A percentile compares a stretch with the other conserved stretches of the same genome.
Evolutionary conservation across 2,797 vertebrate genomes (phyloP).

Genomic region (Prionace glauca): DNA sequence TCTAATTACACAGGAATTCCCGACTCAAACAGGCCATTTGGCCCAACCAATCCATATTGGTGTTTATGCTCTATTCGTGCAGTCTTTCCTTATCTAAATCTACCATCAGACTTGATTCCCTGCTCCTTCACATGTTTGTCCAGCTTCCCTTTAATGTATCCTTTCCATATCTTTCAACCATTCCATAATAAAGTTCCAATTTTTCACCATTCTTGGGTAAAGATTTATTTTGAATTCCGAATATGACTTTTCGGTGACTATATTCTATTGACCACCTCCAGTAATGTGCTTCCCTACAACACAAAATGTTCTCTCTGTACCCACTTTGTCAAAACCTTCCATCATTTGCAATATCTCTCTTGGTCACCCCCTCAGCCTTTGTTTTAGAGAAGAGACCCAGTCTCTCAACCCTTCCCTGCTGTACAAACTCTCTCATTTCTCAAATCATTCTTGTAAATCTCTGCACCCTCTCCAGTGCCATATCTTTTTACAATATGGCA

Average conservation of each 20-base stretch:
- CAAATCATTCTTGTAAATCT: neutral
- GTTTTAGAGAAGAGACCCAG: neutral
- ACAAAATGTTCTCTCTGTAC: neutral
- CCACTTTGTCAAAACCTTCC: neutral
- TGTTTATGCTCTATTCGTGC: neutral
- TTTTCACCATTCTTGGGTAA: neutral
- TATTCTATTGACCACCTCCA: neutral
- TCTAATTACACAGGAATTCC: neutral
- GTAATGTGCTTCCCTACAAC: neutral
- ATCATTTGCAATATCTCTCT: neutral
- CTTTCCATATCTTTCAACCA: no score
- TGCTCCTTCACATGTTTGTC: neutral
- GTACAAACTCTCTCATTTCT: neutral
- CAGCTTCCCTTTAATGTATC: neutral
- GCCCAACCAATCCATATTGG: neutral
- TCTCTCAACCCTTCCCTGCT: neutral
- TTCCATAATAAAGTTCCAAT: neutral
- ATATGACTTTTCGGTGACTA: neutral
- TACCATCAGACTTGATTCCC: neutral
- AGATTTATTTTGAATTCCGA: neutral
- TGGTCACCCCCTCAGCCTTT: neutral
- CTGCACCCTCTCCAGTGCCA: neutral
- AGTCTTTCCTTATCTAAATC: neutral
- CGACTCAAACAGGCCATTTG: neutral
- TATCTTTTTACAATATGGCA: neutral